These are phyloP conservation scores for Portunus trituberculatus DNA, from an alignment of 1,140 invertebrate species.

Conservation along the genomic window DNA sequence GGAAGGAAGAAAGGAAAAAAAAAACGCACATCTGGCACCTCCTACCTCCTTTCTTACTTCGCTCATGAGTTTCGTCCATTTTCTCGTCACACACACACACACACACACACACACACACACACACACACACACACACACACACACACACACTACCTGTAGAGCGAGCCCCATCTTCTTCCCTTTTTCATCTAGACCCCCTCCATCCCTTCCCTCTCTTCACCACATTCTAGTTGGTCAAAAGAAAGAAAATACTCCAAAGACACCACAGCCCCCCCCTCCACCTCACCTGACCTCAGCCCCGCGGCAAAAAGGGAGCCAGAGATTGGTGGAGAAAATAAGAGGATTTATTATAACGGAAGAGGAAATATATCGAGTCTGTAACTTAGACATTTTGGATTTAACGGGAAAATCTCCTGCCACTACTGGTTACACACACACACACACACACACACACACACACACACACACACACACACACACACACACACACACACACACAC, in stretches of 20 bases:
- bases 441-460: slow-evolving; percentile 47
- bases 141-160: slow-evolving; percentile 21
- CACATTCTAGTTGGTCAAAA: not conserved
- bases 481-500: slow-evolving; percentile 2
- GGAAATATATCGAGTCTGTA: not conserved
- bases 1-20: not conserved
- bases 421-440: no score
- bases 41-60: not conserved
- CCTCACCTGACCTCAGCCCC: not conserved
- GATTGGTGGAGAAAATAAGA: not conserved
- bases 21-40: not conserved
- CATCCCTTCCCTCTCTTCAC: not conserved
- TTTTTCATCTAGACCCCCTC: not conserved
- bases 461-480: slow-evolving; percentile 52
- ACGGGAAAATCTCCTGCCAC: no score
- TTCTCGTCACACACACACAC: not conserved
- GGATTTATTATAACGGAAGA: not conserved
- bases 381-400: not conserved
- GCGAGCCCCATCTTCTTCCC: not conserved
- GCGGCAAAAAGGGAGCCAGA: not conserved
- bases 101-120: slow-evolving; percentile 14
- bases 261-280: not conserved
- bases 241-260: no score
- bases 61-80: not conserved
- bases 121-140: slow-evolving; percentile 28